These are phyloP conservation scores for Drosophila equinoxialis DNA, from an alignment of 1,140 invertebrate species.

Conservation along the genomic window DNA sequence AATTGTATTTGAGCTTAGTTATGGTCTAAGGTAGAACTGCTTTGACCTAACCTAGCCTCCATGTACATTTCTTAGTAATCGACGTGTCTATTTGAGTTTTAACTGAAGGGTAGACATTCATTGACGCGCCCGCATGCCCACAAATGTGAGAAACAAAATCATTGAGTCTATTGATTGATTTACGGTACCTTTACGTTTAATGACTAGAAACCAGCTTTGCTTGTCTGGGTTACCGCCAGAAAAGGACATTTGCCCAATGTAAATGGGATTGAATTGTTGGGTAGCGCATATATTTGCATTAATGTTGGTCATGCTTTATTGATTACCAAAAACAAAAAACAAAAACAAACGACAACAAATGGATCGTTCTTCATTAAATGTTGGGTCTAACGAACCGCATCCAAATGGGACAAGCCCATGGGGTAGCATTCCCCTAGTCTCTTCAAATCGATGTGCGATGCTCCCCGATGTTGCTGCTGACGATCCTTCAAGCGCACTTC, in stretches of 20 bases:
- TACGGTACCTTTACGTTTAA: slow-evolving; percentile 50
- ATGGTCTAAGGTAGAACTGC: no score
- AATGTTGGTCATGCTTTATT: slow-evolving; percentile 72
- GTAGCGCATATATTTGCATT: slow-evolving; percentile 55
- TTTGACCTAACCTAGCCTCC: no score
- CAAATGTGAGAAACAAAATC: slow-evolving; percentile 30
- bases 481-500: slow-evolving; percentile 77
- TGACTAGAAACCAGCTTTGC: slow-evolving; percentile 3
- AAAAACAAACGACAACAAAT: neutral
- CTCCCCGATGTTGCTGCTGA: neutral
- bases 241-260: slow-evolving; percentile 43
- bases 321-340: slow-evolving; percentile 36
- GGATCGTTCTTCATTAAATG: slow-evolving; percentile 58
- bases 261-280: neutral
- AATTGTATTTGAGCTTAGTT: no score
- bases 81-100: no score
- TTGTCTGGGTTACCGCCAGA: slow-evolving; percentile 8
- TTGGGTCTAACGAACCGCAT: slow-evolving; percentile 71
- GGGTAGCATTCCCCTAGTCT: neutral
- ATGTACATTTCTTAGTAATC: no score
- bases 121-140: slow-evolving; percentile 43
- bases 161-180: slow-evolving; percentile 63
- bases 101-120: no score
- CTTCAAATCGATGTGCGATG: slow-evolving; percentile 5
- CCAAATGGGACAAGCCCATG: slow-evolving; percentile 57